Conservation (phyloP, 2,797 vertebrate genomes). For the Lemur catta region DNA sequence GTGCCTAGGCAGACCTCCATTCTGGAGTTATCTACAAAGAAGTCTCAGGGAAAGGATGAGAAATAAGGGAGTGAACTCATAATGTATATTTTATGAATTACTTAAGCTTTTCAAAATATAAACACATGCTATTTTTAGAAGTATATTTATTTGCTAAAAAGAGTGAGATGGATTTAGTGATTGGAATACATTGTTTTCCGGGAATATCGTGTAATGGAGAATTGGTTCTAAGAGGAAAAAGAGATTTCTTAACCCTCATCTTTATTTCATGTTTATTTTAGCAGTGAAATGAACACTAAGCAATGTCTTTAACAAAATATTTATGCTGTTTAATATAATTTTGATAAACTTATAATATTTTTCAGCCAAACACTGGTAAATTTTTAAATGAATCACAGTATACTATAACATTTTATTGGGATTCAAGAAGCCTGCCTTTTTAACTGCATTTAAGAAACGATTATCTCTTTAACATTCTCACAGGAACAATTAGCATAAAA, state of each 20-base stretch:
- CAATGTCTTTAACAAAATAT: slow-evolving; percentile 66
- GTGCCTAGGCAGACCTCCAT: not conserved
- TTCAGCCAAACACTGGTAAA: slow-evolving; percentile 71
- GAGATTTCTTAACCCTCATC: not conserved
- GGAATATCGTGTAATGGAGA: not conserved
- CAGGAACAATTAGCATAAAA: slow-evolving; percentile 77
- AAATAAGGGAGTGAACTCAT: not conserved
- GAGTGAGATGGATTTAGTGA: not conserved
- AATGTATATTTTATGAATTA: slow-evolving; percentile 11
- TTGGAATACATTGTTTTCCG: not conserved
- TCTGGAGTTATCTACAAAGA: not conserved
- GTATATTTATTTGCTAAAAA: slow-evolving; percentile 36
- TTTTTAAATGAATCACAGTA: slow-evolving; percentile 75
- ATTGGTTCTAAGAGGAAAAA: not conserved
- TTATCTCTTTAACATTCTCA: slow-evolving; percentile 79
- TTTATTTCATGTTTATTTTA: slow-evolving; percentile 44
- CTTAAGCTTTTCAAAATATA: slow-evolving; percentile 40
- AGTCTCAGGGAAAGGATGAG: not conserved
- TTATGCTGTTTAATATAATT: slow-evolving; percentile 68
- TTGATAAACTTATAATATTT: slow-evolving; percentile 70
- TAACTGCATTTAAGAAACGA: slow-evolving; percentile 77
- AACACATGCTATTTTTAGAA: slow-evolving; percentile 8
- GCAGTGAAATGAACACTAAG: slow-evolving; percentile 55
- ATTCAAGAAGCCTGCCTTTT: slow-evolving; percentile 78
- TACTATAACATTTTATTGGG: slow-evolving; percentile 78